phyloP scores from a whole-genome alignment of 1,140 invertebrate genomes.

The Trypoxylus dichotomus region DNA sequence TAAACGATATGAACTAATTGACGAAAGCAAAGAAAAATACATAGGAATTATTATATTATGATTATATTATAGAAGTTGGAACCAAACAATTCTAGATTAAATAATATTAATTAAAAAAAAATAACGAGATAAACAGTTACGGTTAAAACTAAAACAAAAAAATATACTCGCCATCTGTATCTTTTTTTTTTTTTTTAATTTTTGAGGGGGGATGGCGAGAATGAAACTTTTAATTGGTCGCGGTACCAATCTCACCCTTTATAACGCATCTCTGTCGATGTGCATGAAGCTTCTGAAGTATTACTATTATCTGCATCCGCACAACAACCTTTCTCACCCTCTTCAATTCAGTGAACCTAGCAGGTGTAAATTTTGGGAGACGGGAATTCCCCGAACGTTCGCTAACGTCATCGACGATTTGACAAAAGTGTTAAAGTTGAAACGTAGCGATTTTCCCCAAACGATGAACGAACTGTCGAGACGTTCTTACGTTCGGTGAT shows the following conservation, averaged over 20 bases:
- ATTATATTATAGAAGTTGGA: slow-evolving; percentile 42
- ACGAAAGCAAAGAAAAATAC: slow-evolving; percentile 14
- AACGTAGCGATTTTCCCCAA: too few species aligned
- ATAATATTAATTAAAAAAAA: neutral
- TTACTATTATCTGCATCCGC: slow-evolving; percentile 45
- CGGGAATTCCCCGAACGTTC: too few species aligned
- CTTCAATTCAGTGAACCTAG: slow-evolving; percentile 49
- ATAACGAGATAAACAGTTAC: neutral
- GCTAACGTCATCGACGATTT: neutral
- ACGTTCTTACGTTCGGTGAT: neutral
- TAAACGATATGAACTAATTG: slow-evolving; percentile 21
- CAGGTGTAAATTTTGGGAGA: slow-evolving; percentile 24
- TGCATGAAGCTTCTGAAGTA: slow-evolving; percentile 47
- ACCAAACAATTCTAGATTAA: slow-evolving; percentile 47
- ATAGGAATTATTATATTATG: slow-evolving; percentile 13
- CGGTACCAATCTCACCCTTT: neutral
- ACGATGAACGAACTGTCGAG: neutral
- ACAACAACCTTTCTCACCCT: neutral
- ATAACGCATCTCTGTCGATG: slow-evolving; percentile 36
- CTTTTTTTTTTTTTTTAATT: too few species aligned
- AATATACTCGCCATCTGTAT: too few species aligned
- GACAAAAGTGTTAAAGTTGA: too few species aligned
- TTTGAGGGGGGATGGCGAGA: too few species aligned
- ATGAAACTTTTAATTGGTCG: neutral
- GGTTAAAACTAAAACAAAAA: neutral